Base-by-base conservation (phyloP, 2,888 invertebrate species). In the Netelia virgata region DNA sequence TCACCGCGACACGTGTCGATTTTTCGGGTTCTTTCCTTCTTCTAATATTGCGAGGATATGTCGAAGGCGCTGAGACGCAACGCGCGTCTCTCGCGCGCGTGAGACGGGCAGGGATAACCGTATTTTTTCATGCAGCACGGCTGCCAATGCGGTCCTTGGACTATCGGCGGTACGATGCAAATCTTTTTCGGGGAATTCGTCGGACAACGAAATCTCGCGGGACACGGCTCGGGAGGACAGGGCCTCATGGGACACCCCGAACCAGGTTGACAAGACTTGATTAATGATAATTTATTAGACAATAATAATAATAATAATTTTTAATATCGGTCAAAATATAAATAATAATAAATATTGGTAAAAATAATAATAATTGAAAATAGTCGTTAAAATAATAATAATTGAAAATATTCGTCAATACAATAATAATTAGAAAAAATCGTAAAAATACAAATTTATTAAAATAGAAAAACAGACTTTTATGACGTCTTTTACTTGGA, bases 81-180 rank as follows among this genome's bases (percentile, higher is more conserved):
- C 0, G 47, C 64, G 23, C 61, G 86, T 66, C 88, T 86, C 3
- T 89, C 87, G 23, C 69, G 84, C 20, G 77, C 77, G 72, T 93
- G 93, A 18, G 80, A 75, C 3, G 83, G 50, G 75, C 92, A 93
- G 9, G 90, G 90, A 16, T 84, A 82, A n/a, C 88, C 87, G 79
- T 90, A 89, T 79, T 88, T 89, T 16, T 86, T 89, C 10, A 92
- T 86, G 77, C 92, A 92, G 57, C 91, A 91, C 3, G 91, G 91
- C 11, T 87, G 88, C 88, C 90, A 91, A 14, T 63, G 79, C 0
- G 90, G 90, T 74, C 85, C 82, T 63, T 89, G 92, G 3, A 64
- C 75, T 28, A 91, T 84, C 10, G 90, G 88, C 0, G 91, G 88
- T 1, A 86, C 87, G 23, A 92, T 88, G 88, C 88, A 88, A 41